Base-by-base conservation (phyloP, 2,113 vertebrate species). In the Addax nasomaculatus region DNA sequence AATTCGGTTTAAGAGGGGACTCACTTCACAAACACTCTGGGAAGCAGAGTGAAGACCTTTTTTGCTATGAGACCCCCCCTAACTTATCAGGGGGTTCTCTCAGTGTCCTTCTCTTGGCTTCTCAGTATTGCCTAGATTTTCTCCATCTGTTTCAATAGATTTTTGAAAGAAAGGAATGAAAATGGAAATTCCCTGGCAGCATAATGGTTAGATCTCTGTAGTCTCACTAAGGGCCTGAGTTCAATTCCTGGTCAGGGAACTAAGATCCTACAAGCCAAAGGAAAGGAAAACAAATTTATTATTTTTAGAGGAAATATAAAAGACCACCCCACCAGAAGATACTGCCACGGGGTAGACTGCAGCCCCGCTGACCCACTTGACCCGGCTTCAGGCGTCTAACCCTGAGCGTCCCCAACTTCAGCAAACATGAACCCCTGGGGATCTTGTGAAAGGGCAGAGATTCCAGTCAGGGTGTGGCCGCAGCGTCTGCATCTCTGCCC, bases 311-410 rank as follows among this genome's bases (percentile, higher is more conserved):
- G 39, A 45, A 29, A 49, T 25, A 51, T 29, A 16, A 47, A n/a
- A 53, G 45, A 36, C 55, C 19, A 30, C 43, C 14, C 49, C 2
- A 9, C 84, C 27, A 88, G 85, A 81, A 70, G 60, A 4, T 25
- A 23, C 2, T 10, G 30, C 27, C 25, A 39, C 1, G 80, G 39
- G 90, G 17, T 55, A 78, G 79, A 25, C 60, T 9, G 33, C 2
- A 23, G 62, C n/a, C 2, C 8, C 49, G 14, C 39, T 36, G 39
- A 21, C 76, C 85, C 49, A 12, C 43, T 19, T 12, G 30, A 53
- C n/a, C n/a, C 0, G 0, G 23, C 91, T 55, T 27, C 83, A 27
- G 62, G 45, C 3, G 0, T 7, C n/a, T 7, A 23, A 14, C 17
- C 36, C 19, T 6, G 53, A 19, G 55, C 4, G 9, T 17, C 55